Base-by-base conservation (phyloP, 2,888 invertebrate genomes). In the Lepidocyrtoides sp. region DNA sequence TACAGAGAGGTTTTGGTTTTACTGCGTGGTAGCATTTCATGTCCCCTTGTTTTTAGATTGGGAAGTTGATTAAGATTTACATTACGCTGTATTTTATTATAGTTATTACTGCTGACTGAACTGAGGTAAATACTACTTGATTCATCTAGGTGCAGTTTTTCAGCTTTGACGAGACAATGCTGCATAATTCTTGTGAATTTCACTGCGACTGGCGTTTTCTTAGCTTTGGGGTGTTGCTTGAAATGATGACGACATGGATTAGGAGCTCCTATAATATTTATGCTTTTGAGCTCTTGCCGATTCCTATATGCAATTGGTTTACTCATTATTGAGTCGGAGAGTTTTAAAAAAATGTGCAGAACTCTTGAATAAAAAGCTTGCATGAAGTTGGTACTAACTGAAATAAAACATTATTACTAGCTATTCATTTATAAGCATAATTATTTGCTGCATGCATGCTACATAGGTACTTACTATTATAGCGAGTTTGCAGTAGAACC, bases 261-360 rank as follows among this genome's bases (percentile, higher is more conserved):
- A 77, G 32, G 29, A 83, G 69, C 89, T 89, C 89, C 89, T 89
- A 89, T 89, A 77, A 77, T 89, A 89, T 89, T 89, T 82, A 89
- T 89, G 89, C 89, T 82, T 69, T 89, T 48, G 48, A 79, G 66
- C 29, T 81, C 63, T 79, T 54, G 41, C 51, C 69, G 63, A 87
- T 87, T 41, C n/a, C 5, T 79, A 51, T 57, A 60, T 75, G 72
- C 82, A 82, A 82, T 89, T 89, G 89, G 89, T 60, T 82, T 79
- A 29, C 51, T 54, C 32, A 12, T 79, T 79, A 8, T 32, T 17
- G 1, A 32, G 54, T 44, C 51, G 41, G 41, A 36, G 75, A 36
- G 44, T 14, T 36, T 4, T 29, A 23, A 23, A 36, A 44, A 44
- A 20, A 10, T 44, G 72, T 72, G 44, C 20, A n/a, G 51, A 51